These are phyloP conservation scores for Gallinago jamesoni DNA, from an alignment of 2,113 vertebrate species.

Conservation along the genomic window DNA sequence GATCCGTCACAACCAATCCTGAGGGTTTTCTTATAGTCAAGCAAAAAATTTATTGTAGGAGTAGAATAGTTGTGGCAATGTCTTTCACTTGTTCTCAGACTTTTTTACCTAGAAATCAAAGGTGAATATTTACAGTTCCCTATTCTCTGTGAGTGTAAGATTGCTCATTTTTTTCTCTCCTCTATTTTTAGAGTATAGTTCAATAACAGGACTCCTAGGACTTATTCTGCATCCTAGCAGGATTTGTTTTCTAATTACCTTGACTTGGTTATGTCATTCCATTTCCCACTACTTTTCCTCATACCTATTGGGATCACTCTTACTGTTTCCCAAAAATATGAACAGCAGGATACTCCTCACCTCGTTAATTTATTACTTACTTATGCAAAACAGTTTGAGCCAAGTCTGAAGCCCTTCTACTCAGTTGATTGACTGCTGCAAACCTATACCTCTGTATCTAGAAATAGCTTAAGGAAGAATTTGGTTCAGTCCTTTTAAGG, in stretches of 20 bases:
- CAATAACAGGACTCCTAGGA: not conserved
- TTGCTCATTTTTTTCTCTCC: not conserved
- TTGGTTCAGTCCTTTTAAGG: constrained; percentile 43
- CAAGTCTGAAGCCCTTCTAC: not conserved
- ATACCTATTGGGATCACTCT: not conserved
- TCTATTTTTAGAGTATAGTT: not conserved
- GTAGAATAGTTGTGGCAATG: not conserved
- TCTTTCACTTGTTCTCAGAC: not conserved
- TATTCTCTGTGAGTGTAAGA: not conserved
- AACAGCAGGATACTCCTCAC: not conserved
- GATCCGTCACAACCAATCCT: not conserved
- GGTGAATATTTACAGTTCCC: not conserved
- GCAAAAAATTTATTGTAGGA: not conserved
- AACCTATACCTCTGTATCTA: not conserved
- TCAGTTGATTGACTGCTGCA: not conserved
- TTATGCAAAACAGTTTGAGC: not conserved
- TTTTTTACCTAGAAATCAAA: not conserved
- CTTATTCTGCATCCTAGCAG: not conserved
- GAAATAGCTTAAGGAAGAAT: constrained; percentile 42
- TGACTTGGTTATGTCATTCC: not conserved
- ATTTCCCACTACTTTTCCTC: not conserved
- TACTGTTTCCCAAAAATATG: not conserved
- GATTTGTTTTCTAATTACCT: constrained; percentile 12
- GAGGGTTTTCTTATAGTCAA: not conserved
- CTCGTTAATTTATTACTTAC: not conserved